phyloP scores from a whole-genome alignment of 2,113 vertebrate genomes.

The Acrocephalus arundinaceus region DNA sequence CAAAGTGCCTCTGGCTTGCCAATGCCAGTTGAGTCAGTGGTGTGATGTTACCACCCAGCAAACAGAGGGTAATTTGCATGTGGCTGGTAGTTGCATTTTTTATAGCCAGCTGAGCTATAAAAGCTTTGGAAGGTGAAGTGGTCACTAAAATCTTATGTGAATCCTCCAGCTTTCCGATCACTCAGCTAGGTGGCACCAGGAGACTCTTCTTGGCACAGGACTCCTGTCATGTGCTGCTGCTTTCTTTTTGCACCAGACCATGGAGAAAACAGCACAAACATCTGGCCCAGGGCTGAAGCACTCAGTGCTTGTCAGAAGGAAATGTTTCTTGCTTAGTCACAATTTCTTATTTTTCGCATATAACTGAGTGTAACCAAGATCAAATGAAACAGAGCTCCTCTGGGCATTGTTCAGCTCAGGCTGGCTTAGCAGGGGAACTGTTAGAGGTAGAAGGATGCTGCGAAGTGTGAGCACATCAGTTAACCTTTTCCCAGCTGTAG shows the following conservation, averaged over 20 bases:
- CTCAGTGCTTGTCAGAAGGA: neutral
- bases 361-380: neutral
- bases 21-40: neutral
- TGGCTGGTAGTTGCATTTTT: neutral
- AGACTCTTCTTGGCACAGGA: neutral
- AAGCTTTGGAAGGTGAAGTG: neutral
- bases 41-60: neutral
- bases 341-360: neutral
- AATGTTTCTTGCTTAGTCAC: neutral
- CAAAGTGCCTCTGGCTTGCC: neutral
- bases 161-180: neutral
- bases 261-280: neutral
- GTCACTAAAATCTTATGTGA: neutral
- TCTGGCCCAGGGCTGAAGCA: neutral
- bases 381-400: neutral
- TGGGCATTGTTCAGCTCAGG: neutral
- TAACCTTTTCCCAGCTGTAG: neutral
- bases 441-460: neutral
- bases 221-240: neutral
- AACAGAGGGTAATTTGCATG: neutral
- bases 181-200: constrained; percentile 34
- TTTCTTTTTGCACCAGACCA: neutral
- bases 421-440: neutral
- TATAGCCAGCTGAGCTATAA: neutral
- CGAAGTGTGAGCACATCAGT: neutral